A percentile compares a stretch with the other conserved stretches of the same genome.
Evolutionary conservation across 2,888 invertebrate species (phyloP).

Genomic region (Congeria kusceri): DNA sequence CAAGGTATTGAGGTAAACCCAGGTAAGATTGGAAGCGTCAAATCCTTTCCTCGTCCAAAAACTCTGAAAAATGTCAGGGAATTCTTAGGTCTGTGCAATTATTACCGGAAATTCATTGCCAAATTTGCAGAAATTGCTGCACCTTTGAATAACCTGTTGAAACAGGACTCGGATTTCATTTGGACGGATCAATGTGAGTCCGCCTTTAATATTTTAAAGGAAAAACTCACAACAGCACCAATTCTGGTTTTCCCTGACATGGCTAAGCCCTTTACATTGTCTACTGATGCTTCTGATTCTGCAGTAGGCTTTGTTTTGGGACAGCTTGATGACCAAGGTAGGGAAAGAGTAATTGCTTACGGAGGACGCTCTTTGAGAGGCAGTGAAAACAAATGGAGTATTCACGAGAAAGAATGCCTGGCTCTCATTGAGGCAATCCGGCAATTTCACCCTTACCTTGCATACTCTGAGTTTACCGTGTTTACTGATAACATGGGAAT

Average conservation of each 20-base stretch:
- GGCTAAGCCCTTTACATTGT: slow-evolving; percentile 38
- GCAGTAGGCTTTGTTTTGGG: slow-evolving; percentile 51
- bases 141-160: slow-evolving; percentile 54
- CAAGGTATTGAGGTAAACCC: slow-evolving; percentile 60
- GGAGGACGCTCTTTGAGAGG: slow-evolving; percentile 56
- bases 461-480: slow-evolving; percentile 40
- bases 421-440: slow-evolving; percentile 62
- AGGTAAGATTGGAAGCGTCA: slow-evolving; percentile 40
- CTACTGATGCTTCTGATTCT: slow-evolving; percentile 53
- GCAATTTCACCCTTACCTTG: slow-evolving; percentile 55
- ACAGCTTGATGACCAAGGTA: slow-evolving; percentile 41
- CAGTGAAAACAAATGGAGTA: slow-evolving; percentile 55
- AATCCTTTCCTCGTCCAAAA: slow-evolving; percentile 50
- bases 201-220: slow-evolving; percentile 45
- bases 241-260: slow-evolving; percentile 57
- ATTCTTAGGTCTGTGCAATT: slow-evolving; percentile 57
- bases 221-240: slow-evolving; percentile 36
- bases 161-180: slow-evolving; percentile 30
- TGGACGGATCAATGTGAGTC: slow-evolving; percentile 19
- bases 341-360: slow-evolving; percentile 58
- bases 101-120: slow-evolving; percentile 57
- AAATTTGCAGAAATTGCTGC: slow-evolving; percentile 53
- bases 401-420: slow-evolving; percentile 61
- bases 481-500: slow-evolving; percentile 56
- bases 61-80: slow-evolving; percentile 41